Base-by-base conservation (phyloP, 2,797 vertebrate genomes). In the Calcarius lapponicus region DNA sequence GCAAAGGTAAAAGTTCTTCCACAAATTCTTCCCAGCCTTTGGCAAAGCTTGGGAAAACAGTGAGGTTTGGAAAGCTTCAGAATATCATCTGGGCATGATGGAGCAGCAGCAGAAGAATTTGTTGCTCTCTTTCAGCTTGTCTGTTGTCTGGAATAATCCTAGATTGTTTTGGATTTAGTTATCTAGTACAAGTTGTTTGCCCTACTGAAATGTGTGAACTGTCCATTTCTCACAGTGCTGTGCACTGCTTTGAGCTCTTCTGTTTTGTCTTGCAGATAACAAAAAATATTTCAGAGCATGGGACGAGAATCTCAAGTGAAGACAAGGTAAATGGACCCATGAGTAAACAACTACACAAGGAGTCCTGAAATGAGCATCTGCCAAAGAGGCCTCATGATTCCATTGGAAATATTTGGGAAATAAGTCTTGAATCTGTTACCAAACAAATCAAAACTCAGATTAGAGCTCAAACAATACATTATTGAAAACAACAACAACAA, bases 221-320 rank as follows among this genome's bases (percentile, higher is more conserved):
- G 9, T n/a, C 16, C 6, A 5, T 29, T 72, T 56, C 53, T 71
- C 40, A 31, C 47, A 61, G 70, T 50, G 57, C 50, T 69, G 42
- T 45, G 74, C 15, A 6, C 26, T 72, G 60, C 70, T 81, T 71
- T 86, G 74, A 95, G 85, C 65, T 20, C 80, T 79, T 91, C 48
- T 95, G 62, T 88, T 92, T 84, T 95, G 58, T 90, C 64, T 92
- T 90, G n/a, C 73, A 92, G 92, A 88, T 75, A 83, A 74, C 53
- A 65, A 19, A 19, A 90, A 75, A 4, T 53, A 32, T 65, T 80
- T 83, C 29, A 50, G 65, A 88, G 36, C 22, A 13, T 3, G 15
- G 58, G 51, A 71, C 47, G 22, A 65, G 28, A 79, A 72, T 86
- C 61, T 78, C 54, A 65, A 67, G 72, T 48, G 88, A 86, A 79